phyloP scores from a whole-genome alignment of 1,140 invertebrate genomes.

The Lithobius niger region DNA sequence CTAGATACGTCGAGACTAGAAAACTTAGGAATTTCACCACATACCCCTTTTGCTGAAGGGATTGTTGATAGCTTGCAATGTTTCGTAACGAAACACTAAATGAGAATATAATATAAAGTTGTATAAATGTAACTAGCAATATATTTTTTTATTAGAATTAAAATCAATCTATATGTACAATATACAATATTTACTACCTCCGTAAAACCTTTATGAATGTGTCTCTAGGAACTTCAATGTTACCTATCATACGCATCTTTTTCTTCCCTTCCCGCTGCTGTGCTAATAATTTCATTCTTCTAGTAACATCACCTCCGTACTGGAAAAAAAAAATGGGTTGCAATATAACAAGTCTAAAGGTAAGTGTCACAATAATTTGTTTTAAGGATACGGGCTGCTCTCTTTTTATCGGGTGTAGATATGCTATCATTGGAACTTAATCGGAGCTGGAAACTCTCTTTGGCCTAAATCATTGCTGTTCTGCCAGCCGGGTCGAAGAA shows the following conservation, averaged over 20 bases:
- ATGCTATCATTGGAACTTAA: too few relatives aligned
- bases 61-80: constrained; percentile 27
- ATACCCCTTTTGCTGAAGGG: constrained; percentile 33
- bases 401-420: too few relatives aligned
- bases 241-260: constrained; percentile 76
- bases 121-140: too few relatives aligned
- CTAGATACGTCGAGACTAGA: constrained; percentile 32
- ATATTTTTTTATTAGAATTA: too few relatives aligned
- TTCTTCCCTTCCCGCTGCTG: constrained; percentile 88
- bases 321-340: constrained; percentile 41
- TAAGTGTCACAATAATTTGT: too few relatives aligned
- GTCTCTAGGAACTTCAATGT: constrained; percentile 77
- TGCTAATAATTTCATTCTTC: constrained; percentile 75
- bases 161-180: too few relatives aligned
- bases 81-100: background rate
- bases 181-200: background rate
- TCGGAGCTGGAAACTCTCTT: too few relatives aligned
- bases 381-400: too few relatives aligned
- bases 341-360: too few relatives aligned
- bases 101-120: too few relatives aligned
- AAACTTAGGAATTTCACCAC: constrained; percentile 28
- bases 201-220: constrained; percentile 89
- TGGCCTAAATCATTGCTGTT: too few relatives aligned
- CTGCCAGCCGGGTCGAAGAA: too few relatives aligned
- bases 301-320: constrained; percentile 85